Percentiles rank a stretch among this genome's conserved stretches.
These are phyloP conservation scores for Heteromormyrus szaboi DNA, from an alignment of 2,797 vertebrate species.

Conservation along the genomic window DNA sequence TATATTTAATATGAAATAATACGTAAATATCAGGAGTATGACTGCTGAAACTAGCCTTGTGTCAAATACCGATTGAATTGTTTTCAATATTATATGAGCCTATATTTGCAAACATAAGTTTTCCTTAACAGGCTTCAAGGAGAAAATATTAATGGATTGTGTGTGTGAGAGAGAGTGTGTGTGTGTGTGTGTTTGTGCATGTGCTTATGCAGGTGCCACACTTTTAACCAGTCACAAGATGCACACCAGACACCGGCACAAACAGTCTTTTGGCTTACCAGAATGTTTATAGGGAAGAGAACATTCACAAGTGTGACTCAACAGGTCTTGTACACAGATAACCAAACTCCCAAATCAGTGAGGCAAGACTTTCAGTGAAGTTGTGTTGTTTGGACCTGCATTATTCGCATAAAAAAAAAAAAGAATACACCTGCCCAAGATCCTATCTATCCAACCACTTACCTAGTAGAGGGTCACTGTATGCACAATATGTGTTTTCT, in stretches of 20 bases:
- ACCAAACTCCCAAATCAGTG: background rate
- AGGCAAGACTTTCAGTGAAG: background rate
- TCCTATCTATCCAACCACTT: background rate
- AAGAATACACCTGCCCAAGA: background rate
- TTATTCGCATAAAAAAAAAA: background rate
- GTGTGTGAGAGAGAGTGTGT: background rate
- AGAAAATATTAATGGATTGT: background rate
- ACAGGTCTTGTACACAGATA: slow-evolving; percentile 3
- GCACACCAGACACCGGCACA: slow-evolving; percentile 8
- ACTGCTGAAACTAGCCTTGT: background rate
- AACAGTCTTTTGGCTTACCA: slow-evolving; percentile 3
- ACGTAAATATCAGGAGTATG: background rate
- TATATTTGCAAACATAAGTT: background rate
- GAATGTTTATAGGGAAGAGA: background rate
- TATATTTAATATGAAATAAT: background rate
- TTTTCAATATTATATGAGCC: background rate
- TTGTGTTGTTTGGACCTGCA: background rate
- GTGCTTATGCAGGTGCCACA: background rate
- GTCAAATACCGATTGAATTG: background rate
- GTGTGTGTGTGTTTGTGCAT: background rate
- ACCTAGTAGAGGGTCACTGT: background rate
- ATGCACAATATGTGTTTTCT: background rate
- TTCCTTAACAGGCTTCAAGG: background rate
- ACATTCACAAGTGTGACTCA: background rate
- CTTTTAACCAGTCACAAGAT: background rate